phyloP scores from a whole-genome alignment of 2,888 invertebrate species.

The Callimorpha dominula region DNA sequence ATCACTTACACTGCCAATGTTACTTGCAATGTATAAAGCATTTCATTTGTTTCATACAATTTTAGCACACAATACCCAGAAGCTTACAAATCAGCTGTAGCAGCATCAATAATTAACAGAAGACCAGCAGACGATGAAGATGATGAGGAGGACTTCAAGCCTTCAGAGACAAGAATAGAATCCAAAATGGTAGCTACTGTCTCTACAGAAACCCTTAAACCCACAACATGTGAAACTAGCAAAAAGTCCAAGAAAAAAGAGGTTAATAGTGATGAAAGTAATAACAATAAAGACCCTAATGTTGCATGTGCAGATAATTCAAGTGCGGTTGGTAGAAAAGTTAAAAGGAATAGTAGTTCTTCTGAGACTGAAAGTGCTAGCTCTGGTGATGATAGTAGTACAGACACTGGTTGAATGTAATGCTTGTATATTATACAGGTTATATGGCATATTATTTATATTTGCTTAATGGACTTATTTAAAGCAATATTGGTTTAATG shows the following conservation, averaged over 20 bases:
- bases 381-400: slow-evolving; percentile 89
- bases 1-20: neutral
- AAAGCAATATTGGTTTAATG: neutral
- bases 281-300: slow-evolving; percentile 72
- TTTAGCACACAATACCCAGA: slow-evolving; percentile 88
- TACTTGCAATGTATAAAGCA: neutral
- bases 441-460: neutral
- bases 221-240: slow-evolving; percentile 66
- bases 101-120: slow-evolving; percentile 80
- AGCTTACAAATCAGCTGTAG: slow-evolving; percentile 88
- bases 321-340: slow-evolving; percentile 52
- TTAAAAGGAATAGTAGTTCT: slow-evolving; percentile 81
- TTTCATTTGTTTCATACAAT: slow-evolving; percentile 17
- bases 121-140: slow-evolving; percentile 76
- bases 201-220: slow-evolving; percentile 81
- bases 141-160: slow-evolving; percentile 71
- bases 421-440: neutral
- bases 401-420: slow-evolving; percentile 83
- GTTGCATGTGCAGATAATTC: slow-evolving; percentile 57
- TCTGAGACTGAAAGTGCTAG: slow-evolving; percentile 88
- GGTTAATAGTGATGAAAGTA: slow-evolving; percentile 50
- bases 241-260: slow-evolving; percentile 70
- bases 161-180: slow-evolving; percentile 61
- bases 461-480: neutral
- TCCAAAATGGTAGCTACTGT: slow-evolving; percentile 82